Evolutionary conservation across 2,888 invertebrate genomes (phyloP).

Genomic region (Sinhomidia bicolor): DNA sequence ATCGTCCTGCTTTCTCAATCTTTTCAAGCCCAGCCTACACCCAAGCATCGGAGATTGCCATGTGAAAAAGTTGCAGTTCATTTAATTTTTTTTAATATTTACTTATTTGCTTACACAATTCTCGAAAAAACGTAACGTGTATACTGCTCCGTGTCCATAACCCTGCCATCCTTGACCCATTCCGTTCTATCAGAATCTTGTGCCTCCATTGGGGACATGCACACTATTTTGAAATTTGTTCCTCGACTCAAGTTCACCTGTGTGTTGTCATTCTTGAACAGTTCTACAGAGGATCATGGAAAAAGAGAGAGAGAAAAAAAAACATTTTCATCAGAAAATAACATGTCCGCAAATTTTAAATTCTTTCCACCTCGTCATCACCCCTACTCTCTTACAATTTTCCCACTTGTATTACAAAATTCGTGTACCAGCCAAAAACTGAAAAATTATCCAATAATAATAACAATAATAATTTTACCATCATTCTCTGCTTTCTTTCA

Average conservation of each 20-base stretch:
- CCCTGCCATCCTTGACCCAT: conserved; percentile 75
- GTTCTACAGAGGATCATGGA: too few relatives aligned
- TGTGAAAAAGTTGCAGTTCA: background rate
- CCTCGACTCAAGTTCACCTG: conserved; percentile 59
- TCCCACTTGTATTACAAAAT: too few relatives aligned
- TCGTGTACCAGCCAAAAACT: too few relatives aligned
- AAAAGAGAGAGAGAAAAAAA: too few relatives aligned
- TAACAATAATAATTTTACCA: too few relatives aligned
- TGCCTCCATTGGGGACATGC: conserved; percentile 73
- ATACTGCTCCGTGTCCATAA: conserved; percentile 69
- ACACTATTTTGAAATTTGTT: conserved; percentile 69
- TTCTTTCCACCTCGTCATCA: too few relatives aligned
- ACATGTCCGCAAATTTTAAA: too few relatives aligned
- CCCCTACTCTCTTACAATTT: too few relatives aligned
- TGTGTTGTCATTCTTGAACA: conserved; percentile 34
- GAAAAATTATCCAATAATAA: too few relatives aligned
- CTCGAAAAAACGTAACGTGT: conserved; percentile 64
- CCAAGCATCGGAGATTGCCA: background rate
- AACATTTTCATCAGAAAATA: background rate
- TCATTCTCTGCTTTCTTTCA: too few relatives aligned
- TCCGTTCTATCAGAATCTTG: conserved; percentile 61
- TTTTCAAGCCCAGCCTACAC: conserved; percentile 60
- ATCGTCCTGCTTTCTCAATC: conserved; percentile 45
- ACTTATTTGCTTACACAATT: conserved; percentile 45
- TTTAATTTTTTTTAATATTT: background rate